Conservation (phyloP, 2,888 invertebrate genomes). For the Papilio elwesi region DNA sequence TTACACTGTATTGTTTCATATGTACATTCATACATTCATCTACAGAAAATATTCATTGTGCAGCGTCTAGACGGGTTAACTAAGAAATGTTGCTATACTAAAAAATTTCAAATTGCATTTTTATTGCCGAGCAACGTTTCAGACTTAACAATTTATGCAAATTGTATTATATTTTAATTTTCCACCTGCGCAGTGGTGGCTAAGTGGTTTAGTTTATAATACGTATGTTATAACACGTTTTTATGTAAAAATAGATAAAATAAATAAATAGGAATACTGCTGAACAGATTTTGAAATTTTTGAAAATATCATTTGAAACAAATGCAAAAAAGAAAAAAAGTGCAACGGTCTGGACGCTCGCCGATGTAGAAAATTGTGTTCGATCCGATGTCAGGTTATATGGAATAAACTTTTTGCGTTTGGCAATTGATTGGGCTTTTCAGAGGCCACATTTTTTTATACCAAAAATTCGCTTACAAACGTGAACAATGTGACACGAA, state of each 20-base stretch:
- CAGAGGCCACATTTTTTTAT: neutral
- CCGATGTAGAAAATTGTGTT: slow-evolving; percentile 22
- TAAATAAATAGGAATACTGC: too few species aligned
- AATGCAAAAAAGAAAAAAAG: neutral
- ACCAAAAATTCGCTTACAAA: too few species aligned
- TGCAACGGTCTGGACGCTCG: slow-evolving; percentile 2
- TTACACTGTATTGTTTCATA: neutral
- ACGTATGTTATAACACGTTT: too few species aligned
- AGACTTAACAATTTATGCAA: slow-evolving; percentile 11
- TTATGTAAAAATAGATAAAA: too few species aligned
- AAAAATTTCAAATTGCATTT: slow-evolving; percentile 14
- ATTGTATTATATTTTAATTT: neutral
- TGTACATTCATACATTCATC: slow-evolving; percentile 4
- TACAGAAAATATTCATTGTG: slow-evolving; percentile 16
- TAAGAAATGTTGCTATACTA: slow-evolving; percentile 7
- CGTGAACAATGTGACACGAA: too few species aligned
- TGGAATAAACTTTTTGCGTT: slow-evolving; percentile 20
- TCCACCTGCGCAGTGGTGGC: too few species aligned
- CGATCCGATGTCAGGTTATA: slow-evolving; percentile 21
- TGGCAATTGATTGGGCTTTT: slow-evolving; percentile 19
- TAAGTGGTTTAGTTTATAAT: too few species aligned
- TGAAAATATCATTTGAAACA: neutral
- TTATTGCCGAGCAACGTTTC: neutral
- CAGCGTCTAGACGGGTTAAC: slow-evolving; percentile 20
- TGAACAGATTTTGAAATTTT: too few species aligned